phyloP scores from a whole-genome alignment of 2,797 vertebrate species.

The Knipowitschia caucasica region DNA sequence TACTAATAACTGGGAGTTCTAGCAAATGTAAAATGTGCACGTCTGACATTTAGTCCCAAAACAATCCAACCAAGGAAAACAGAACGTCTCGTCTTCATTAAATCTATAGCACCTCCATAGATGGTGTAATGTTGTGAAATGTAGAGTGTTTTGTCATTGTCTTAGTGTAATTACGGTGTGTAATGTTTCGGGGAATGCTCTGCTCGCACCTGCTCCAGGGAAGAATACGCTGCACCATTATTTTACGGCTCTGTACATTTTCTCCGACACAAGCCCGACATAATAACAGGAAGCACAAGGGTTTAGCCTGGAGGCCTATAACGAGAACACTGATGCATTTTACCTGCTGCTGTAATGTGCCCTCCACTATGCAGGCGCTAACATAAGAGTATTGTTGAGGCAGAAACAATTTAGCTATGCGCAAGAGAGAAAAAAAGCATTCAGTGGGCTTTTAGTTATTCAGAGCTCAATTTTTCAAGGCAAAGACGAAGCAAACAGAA shows the following conservation, averaged over 20 bases:
- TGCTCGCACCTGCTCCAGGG: background rate
- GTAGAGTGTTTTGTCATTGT: too few relatives aligned
- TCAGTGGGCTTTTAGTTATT: conserved; percentile 3
- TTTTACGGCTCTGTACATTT: conserved; percentile 23
- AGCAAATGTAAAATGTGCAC: too few relatives aligned
- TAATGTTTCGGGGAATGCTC: conserved; percentile 3
- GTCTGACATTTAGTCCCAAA: too few relatives aligned
- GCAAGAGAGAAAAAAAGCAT: background rate
- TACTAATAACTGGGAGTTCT: too few relatives aligned
- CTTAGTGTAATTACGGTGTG: conserved; percentile 6
- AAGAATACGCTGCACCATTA: background rate
- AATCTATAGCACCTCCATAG: too few relatives aligned
- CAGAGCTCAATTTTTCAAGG: background rate
- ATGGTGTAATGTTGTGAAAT: background rate
- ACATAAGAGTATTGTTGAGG: conserved; percentile 1
- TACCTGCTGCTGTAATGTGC: conserved; percentile 17
- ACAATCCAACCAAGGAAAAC: too few relatives aligned
- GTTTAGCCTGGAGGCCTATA: conserved; percentile 10
- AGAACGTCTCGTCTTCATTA: too few relatives aligned
- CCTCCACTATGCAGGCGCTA: conserved; percentile 13
- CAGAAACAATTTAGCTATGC: background rate
- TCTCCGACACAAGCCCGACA: conserved; percentile 9
- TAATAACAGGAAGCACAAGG: conserved; percentile 15
- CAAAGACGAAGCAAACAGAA: conserved; percentile 7
- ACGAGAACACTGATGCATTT: conserved; percentile 15